Base-by-base conservation (phyloP, 2,113 vertebrate genomes). In the Zingel zingel region DNA sequence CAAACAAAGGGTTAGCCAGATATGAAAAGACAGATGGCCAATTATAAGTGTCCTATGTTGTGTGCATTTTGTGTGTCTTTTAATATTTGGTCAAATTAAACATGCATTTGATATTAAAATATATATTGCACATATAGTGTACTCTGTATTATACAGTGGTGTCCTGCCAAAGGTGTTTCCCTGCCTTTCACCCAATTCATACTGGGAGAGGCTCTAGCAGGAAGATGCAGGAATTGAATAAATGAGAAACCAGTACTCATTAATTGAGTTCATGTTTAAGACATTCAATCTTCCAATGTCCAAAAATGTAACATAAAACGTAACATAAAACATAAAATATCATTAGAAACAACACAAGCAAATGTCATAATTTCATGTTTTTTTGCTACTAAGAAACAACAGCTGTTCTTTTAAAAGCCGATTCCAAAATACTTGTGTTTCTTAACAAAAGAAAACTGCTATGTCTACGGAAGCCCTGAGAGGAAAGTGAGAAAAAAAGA, bases 121-220 rank as follows among this genome's bases (percentile, higher is more conserved):
- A 53, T 27, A 54, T 14, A 36, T 33, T 13, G 14, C 13, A 15
- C 18, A 11, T 43, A 10, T 11, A 27, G 61, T 4, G 11, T 25
- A 23, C 45, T 76, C 50, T 50, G n/a, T 21, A 45, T 7, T 50
- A 15, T 21, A 45, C 10, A 27, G 21, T 64, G 48, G n/a, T 53
- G 25, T 54, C 43, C 14, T 82, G 84, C 48, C 58, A 72, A 77
- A 77, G 74, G 79, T 82, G 65, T 85, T 88, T 58, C 82, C 78
- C 59, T 65, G 36, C 79, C 67, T 85, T 86, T 82, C 59, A 85
- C 64, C 81, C 72, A 77, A 39, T 70, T 73, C 45, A 25, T 39
- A 58, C 36, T 57, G 45, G 59, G 62, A 74, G 57, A 39, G 62
- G 72, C 72, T 63, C 16, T 19, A 68, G 56, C 57, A 65, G 36